Base-by-base conservation (phyloP, 2,113 vertebrate species). In the Caretta caretta region DNA sequence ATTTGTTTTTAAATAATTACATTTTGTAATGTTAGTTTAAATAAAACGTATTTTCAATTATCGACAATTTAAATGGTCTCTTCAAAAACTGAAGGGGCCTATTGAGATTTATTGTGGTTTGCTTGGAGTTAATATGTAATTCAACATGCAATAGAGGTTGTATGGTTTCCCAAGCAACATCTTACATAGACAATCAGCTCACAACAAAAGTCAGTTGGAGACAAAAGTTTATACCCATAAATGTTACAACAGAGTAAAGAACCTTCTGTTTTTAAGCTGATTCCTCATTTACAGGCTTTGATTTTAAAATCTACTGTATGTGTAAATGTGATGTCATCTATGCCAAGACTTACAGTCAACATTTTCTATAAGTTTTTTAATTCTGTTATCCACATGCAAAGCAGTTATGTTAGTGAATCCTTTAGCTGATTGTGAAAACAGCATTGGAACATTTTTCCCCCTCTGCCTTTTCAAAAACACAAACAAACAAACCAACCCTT, bases 141-240 rank as follows among this genome's bases (percentile, higher is more conserved):
- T 54, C 29, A 93, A 84, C 93, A 93, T 86, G 65, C 19, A 88
- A 20, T 57, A 5, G 27, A 89, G 85, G 35, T 3, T 89, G 29
- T 87, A 86, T 69, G 88, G 56, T 4, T 54, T 56, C 8, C 25
- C 57, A 16, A 82, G 17, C 48, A 84, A 81, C 2, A 54, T 8
- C 29, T 27, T 54, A 83, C 87, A 90, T 35, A 50, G 24, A 1
- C 1, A 12, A 8, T 62, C 48, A 31, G 0, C 50, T 49, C n/a
- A 65, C 88, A 31, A 84, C 8, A 57, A 35, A 82, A 92, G 75
- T 42, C 27, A 46, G 2, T 65, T 53, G 53, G 20, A 48, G 24
- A 85, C 5, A 93, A 90, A 90, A 59, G 10, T 83, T 19, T 4
- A 88, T 75, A n/a, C 0, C 3, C 76, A 29, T 16, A 92, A 91